phyloP scores from a whole-genome alignment of 2,113 vertebrate genomes.

The Colossoma macropomum region DNA sequence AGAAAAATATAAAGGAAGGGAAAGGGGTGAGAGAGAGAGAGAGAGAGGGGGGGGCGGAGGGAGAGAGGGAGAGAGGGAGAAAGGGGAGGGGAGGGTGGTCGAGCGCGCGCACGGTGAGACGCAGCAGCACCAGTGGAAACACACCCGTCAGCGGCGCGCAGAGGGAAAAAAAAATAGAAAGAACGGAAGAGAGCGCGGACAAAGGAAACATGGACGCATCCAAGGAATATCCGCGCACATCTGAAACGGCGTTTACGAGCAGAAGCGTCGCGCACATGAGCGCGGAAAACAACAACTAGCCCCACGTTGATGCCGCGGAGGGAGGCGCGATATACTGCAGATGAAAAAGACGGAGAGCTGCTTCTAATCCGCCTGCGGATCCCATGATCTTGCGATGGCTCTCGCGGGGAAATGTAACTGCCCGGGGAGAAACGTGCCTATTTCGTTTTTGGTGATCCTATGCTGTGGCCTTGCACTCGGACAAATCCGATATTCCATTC shows the following conservation, averaged over 20 bases:
- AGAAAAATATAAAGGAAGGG: background rate
- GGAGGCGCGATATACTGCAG: conserved; percentile 73
- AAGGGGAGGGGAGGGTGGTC: conserved; percentile 9
- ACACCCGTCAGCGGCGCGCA: conserved; percentile 80
- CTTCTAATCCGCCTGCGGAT: conserved; percentile 80
- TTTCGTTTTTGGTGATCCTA: conserved; percentile 75
- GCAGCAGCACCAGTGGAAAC: conserved; percentile 70
- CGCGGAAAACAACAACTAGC: conserved; percentile 70
- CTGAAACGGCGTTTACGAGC: conserved; percentile 65
- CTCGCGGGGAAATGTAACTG: conserved; percentile 74
- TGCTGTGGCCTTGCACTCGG: conserved; percentile 80
- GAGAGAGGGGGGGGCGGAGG: conserved; percentile 51
- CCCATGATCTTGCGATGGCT: conserved; percentile 80
- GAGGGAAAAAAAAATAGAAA: conserved; percentile 50
- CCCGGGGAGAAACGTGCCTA: conserved; percentile 75
- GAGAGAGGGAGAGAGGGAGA: conserved; percentile 51
- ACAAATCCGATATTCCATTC: conserved; percentile 88
- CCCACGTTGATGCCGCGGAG: conserved; percentile 79
- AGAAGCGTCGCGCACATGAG: conserved; percentile 61
- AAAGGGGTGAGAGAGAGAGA: background rate
- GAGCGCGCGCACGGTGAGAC: conserved; percentile 68
- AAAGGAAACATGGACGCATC: conserved; percentile 80
- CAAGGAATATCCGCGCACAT: conserved; percentile 64
- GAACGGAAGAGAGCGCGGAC: conserved; percentile 61
- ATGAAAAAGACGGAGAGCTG: conserved; percentile 78